Conservation (phyloP, 2,888 invertebrate genomes). For the Orthonevra nobilis region DNA sequence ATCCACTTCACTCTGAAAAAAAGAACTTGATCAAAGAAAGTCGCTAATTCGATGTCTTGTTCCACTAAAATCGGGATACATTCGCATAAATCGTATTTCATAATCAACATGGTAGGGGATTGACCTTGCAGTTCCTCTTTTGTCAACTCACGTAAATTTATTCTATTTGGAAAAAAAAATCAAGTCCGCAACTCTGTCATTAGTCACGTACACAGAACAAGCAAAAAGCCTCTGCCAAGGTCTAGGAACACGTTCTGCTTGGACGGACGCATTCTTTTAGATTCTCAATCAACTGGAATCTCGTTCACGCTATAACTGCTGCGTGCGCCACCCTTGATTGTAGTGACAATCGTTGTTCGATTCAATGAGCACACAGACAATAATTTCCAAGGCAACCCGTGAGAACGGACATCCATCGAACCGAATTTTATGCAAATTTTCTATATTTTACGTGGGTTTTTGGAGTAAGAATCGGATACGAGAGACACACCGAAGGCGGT, state of each 20-base stretch:
- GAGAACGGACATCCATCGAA: conserved; percentile 40
- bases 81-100: too few species aligned
- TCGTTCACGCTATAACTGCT: conserved; percentile 23
- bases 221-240: conserved; percentile 61
- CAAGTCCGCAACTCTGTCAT: conserved; percentile 41
- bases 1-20: too few species aligned
- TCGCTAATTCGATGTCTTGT: too few species aligned
- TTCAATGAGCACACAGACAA: conserved; percentile 46
- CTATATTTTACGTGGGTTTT: conserved; percentile 40
- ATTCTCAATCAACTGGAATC: conserved; percentile 33
- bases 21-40: too few species aligned
- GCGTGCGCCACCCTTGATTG: background rate
- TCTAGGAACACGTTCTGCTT: conserved; percentile 58
- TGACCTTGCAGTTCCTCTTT: too few species aligned
- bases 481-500: conserved; percentile 19
- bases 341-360: conserved; percentile 51
- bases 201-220: conserved; percentile 61
- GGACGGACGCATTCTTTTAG: conserved; percentile 47
- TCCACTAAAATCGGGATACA: too few species aligned
- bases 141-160: too few species aligned
- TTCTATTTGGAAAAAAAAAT: conserved; percentile 27
- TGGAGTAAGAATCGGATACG: conserved; percentile 33
- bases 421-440: conserved; percentile 54
- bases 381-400: conserved; percentile 38
- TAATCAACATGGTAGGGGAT: too few species aligned